These are phyloP conservation scores for Acholoe squamosa DNA, from an alignment of 2,888 invertebrate genomes.

Conservation along the genomic window DNA sequence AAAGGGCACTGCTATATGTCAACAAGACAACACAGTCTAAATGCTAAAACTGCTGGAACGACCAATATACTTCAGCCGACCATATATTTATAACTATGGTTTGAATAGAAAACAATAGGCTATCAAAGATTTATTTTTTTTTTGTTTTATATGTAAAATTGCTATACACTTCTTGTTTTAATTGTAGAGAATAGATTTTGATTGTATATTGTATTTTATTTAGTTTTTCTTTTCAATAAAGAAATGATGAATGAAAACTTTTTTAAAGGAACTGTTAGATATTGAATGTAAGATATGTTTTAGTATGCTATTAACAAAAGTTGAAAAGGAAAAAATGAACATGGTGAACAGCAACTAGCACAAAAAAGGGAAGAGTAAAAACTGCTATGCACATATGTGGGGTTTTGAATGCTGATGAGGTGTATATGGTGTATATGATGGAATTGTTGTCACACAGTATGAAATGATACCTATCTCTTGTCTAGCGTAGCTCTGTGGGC, in stretches of 20 bases:
- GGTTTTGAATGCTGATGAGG: not conserved
- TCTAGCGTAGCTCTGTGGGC: slow-evolving; percentile 53
- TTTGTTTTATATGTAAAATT: too few relatives aligned
- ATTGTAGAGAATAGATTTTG: too few relatives aligned
- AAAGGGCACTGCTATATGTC: slow-evolving; percentile 5
- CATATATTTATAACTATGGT: too few relatives aligned
- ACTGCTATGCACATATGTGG: slow-evolving; percentile 35
- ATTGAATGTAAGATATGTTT: not conserved
- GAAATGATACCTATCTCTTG: not conserved
- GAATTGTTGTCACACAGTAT: not conserved
- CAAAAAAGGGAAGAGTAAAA: slow-evolving; percentile 39
- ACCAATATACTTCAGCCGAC: slow-evolving; percentile 24
- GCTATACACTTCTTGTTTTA: too few relatives aligned
- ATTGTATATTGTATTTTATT: too few relatives aligned
- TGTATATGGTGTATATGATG: not conserved
- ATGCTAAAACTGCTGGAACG: not conserved
- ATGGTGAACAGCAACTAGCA: slow-evolving; percentile 39
- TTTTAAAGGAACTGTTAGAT: not conserved
- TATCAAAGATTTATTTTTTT: too few relatives aligned
- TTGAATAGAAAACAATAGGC: too few relatives aligned
- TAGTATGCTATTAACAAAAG: slow-evolving; percentile 17
- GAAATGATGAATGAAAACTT: not conserved
- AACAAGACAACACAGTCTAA: slow-evolving; percentile 3
- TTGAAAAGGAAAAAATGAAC: not conserved
- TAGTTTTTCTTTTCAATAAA: not conserved